Conservation (phyloP, 1,140 invertebrate species). For the Drosophila watanabei region DNA sequence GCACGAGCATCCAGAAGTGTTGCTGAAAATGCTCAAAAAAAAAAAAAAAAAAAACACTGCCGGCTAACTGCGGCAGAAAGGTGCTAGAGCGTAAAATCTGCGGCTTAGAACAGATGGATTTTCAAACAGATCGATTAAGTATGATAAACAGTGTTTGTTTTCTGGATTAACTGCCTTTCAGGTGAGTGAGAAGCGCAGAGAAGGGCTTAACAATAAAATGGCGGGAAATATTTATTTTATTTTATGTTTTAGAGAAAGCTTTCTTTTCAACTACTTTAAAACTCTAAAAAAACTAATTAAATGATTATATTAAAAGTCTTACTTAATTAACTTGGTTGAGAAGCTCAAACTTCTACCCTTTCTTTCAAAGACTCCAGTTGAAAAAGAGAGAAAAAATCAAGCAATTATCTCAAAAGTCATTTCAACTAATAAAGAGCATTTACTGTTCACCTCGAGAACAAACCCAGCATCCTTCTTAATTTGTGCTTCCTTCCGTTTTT, state of each 20-base stretch:
- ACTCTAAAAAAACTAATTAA: background rate
- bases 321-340: background rate
- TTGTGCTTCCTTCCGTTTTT: constrained; percentile 23
- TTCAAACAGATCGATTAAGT: constrained; percentile 27
- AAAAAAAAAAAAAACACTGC: constrained; percentile 13
- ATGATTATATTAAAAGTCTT: background rate
- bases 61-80: background rate
- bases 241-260: background rate
- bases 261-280: background rate
- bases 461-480: constrained; percentile 26
- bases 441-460: background rate
- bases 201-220: constrained; percentile 3
- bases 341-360: background rate
- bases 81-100: constrained; percentile 24
- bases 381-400: background rate
- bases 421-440: constrained; percentile 11
- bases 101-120: constrained; percentile 21
- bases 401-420: background rate
- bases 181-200: constrained; percentile 11
- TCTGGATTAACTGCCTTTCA: constrained; percentile 4
- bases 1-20: constrained; percentile 33
- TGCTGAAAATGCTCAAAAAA: constrained; percentile 18
- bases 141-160: constrained; percentile 5
- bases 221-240: background rate
- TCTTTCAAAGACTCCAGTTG: background rate